phyloP scores from a whole-genome alignment of 2,888 invertebrate species.

The Caprella mutica region DNA sequence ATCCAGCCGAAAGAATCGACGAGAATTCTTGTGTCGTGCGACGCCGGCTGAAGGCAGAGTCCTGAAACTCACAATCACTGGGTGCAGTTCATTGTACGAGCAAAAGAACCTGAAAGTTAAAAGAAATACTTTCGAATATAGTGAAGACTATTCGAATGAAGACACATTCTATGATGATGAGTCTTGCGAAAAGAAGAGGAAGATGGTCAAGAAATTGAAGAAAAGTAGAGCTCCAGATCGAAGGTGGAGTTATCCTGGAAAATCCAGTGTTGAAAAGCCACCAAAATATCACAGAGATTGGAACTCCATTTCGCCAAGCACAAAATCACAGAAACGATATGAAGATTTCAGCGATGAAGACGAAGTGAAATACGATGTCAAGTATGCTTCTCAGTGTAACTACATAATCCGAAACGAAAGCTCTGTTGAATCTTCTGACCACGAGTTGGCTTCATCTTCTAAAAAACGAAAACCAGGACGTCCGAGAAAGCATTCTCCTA shows the following conservation, averaged over 20 bases:
- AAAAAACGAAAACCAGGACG: constrained; percentile 72
- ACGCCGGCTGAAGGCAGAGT: constrained; percentile 35
- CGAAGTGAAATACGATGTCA: background rate
- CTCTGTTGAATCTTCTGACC: constrained; percentile 25
- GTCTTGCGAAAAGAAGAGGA: constrained; percentile 5
- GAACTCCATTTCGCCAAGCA: background rate
- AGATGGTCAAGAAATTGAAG: background rate
- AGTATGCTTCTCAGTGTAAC: constrained; percentile 5
- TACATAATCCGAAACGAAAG: constrained; percentile 14
- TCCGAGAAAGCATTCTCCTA: constrained; percentile 58
- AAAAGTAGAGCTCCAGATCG: background rate
- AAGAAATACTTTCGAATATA: too few species aligned
- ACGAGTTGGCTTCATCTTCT: constrained; percentile 31
- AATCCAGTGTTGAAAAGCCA: background rate
- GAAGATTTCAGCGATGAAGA: constrained; percentile 16
- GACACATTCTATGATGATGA: constrained; percentile 13
- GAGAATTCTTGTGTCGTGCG: constrained; percentile 37
- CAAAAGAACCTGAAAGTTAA: too few species aligned
- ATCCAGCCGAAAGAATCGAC: constrained; percentile 52
- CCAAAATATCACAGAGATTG: background rate
- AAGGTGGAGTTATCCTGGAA: background rate
- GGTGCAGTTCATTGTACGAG: too few species aligned
- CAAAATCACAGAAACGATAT: constrained; percentile 16
- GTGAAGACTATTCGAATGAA: too few species aligned
- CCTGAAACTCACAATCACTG: too few species aligned